phyloP scores from a whole-genome alignment of 2,797 vertebrate species.

The Paguma larvata region DNA sequence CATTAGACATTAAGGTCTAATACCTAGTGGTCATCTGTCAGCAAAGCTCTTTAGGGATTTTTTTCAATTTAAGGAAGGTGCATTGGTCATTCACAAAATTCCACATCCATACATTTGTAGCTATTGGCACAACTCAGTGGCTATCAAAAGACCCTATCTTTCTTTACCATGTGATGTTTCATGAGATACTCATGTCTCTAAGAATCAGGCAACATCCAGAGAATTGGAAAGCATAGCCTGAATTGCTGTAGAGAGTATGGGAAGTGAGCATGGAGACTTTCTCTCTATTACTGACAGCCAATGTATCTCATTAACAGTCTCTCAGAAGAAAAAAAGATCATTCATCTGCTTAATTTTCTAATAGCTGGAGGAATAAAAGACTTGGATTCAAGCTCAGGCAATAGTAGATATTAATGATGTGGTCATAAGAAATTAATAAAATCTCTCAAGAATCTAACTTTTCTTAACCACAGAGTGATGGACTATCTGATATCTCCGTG shows the following conservation, averaged over 20 bases:
- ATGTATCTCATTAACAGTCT: neutral
- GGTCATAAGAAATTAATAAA: neutral
- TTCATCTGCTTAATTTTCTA: neutral
- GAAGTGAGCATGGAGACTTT: neutral
- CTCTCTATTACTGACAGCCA: neutral
- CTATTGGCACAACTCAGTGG: neutral
- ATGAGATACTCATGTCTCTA: neutral
- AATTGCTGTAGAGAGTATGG: neutral
- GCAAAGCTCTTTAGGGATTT: neutral
- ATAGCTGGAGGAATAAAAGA: conserved; percentile 50
- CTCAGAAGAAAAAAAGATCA: neutral
- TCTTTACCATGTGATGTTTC: neutral
- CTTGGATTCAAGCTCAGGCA: neutral
- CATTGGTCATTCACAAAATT: neutral
- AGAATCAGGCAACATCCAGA: neutral
- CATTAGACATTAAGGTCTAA: neutral
- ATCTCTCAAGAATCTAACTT: neutral
- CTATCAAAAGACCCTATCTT: neutral
- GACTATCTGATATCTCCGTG: neutral
- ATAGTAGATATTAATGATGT: neutral
- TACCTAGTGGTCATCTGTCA: neutral
- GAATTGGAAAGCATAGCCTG: neutral
- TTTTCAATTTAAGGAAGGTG: neutral
- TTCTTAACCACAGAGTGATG: neutral
- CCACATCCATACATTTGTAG: neutral